Evolutionary conservation across 2,888 invertebrate genomes (phyloP).

Genomic region (Lasius platythorax): DNA sequence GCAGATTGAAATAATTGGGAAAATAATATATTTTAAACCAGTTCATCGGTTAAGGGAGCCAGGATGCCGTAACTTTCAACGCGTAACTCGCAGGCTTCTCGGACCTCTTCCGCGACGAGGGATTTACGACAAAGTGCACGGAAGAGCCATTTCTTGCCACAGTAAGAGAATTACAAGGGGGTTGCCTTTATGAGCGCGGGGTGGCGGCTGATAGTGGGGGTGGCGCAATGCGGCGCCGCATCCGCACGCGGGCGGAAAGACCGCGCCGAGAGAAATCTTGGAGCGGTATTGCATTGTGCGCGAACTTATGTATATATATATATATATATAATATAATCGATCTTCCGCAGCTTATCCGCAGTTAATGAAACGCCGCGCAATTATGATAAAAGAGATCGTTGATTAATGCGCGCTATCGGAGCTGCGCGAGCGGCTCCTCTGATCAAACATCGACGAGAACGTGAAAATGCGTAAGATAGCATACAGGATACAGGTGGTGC

Average conservation of each 20-base stretch:
- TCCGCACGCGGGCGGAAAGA: constrained; percentile 50
- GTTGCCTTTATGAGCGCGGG: constrained; percentile 66
- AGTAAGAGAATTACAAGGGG: constrained; percentile 67
- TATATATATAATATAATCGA: not conserved
- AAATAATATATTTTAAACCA: constrained; percentile 12
- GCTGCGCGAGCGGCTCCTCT: not conserved
- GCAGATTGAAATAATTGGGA: not conserved
- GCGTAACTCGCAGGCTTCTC: not conserved
- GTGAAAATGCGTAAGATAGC: not conserved
- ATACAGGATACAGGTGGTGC: not conserved
- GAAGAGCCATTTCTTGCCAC: constrained; percentile 28
- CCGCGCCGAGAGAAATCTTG: constrained; percentile 32
- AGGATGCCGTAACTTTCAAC: not conserved
- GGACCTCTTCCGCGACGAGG: not conserved
- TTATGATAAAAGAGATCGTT: not conserved
- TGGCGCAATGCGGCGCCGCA: constrained; percentile 75
- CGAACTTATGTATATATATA: not conserved
- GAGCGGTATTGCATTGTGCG: too few species aligned
- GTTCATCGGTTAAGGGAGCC: not conserved
- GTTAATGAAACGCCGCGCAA: constrained; percentile 24
- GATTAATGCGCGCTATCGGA: constrained; percentile 20
- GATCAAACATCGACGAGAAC: not conserved
- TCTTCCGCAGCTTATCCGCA: not conserved
- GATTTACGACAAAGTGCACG: constrained; percentile 30
- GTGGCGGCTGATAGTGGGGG: constrained; percentile 70